A percentile compares a stretch with the other conserved stretches of the same genome.
phyloP scores from a whole-genome alignment of 2,113 vertebrate species.

The Illadopsis cleaveri region DNA sequence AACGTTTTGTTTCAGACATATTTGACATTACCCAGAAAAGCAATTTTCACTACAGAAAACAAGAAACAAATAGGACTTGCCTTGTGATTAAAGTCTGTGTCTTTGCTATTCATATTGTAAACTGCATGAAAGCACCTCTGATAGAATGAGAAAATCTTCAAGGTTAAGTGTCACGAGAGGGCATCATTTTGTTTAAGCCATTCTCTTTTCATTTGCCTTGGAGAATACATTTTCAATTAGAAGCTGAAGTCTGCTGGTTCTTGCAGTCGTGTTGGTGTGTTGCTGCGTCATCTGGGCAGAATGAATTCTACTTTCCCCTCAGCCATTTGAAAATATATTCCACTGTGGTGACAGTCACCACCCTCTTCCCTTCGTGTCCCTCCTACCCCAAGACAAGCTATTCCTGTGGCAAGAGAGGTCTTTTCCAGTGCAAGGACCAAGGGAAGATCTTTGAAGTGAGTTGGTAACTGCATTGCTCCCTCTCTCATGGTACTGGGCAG shows the following conservation, averaged over 20 bases:
- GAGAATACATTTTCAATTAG: not conserved
- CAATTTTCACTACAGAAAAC: not conserved
- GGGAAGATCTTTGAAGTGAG: not conserved
- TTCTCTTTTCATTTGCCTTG: not conserved
- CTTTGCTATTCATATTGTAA: not conserved
- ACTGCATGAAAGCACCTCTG: not conserved
- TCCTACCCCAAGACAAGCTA: not conserved
- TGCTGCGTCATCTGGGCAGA: not conserved
- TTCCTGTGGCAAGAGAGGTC: not conserved
- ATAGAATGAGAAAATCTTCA: not conserved
- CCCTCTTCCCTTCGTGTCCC: not conserved
- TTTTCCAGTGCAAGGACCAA: not conserved
- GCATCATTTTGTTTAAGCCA: not conserved
- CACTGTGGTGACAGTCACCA: not conserved
- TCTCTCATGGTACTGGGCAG: not conserved
- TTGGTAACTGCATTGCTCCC: not conserved
- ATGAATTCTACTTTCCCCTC: not conserved
- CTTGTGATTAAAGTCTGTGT: not conserved
- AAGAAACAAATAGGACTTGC: not conserved
- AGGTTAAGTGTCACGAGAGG: not conserved
- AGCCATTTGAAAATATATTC: not conserved
- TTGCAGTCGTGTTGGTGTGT: accelerated
- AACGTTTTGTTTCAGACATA: not conserved
- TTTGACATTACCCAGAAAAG: not conserved
- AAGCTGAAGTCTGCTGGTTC: not conserved